Percentiles rank a stretch among this genome's conserved stretches.
phyloP scores from a whole-genome alignment of 2,888 invertebrate species.

The Reticulitermes lucifugus region DNA sequence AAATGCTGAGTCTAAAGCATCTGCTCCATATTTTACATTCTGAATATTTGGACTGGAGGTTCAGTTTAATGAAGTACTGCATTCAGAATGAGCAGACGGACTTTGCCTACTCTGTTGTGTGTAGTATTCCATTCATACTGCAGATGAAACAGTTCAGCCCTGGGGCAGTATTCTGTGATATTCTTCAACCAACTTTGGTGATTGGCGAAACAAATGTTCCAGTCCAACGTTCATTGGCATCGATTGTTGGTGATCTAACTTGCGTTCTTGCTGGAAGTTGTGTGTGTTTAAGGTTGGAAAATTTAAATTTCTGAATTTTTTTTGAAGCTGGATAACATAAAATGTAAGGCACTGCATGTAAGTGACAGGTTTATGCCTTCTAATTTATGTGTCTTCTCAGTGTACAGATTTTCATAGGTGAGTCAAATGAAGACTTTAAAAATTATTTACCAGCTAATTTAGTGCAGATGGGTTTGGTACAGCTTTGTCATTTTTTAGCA shows the following conservation, averaged over 20 bases:
- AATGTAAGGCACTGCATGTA: too few species aligned
- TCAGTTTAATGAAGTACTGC: neutral
- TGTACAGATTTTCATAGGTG: too few species aligned
- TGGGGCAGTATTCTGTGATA: neutral
- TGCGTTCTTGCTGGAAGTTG: conserved; percentile 3
- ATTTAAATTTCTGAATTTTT: neutral
- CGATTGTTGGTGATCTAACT: neutral
- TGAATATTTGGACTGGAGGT: neutral
- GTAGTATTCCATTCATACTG: neutral
- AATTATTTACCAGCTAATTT: too few species aligned
- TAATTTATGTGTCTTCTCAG: too few species aligned
- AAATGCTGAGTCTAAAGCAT: neutral
- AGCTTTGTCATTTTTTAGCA: too few species aligned
- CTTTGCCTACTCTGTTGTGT: neutral
- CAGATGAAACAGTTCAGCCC: neutral
- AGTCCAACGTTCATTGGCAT: neutral
- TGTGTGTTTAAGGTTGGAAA: neutral
- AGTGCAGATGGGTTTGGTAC: too few species aligned
- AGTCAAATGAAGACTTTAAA: too few species aligned
- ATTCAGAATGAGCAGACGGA: neutral
- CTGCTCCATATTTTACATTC: neutral
- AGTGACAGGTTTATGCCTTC: too few species aligned
- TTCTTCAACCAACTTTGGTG: neutral
- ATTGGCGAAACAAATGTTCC: neutral
- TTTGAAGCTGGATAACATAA: too few species aligned